Base-by-base conservation (phyloP, 2,113 vertebrate genomes). In the Cnemophilus loriae region DNA sequence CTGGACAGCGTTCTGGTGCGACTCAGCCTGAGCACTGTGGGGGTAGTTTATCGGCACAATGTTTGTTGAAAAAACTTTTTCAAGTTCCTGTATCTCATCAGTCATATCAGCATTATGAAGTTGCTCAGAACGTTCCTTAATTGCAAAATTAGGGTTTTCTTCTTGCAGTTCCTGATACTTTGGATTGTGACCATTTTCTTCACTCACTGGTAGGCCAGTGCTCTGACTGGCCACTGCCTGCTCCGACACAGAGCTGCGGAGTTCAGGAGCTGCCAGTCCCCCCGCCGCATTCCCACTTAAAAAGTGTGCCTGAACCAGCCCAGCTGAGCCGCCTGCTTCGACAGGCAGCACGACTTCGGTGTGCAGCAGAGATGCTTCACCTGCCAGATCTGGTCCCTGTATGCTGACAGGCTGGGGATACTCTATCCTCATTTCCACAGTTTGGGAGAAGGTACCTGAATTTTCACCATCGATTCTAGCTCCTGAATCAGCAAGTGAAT, bases 61-160 rank as follows among this genome's bases (percentile, higher is more conserved):
- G 3, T 97, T 92, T 18, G 91, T 17, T 55, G 95, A 93, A 69
- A 98, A 77, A 19, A 68, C 94, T 39, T 97, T 91, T 75, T 98
- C 95, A n/a, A 97, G 93, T 24, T 98, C 94, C 50, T 96, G 96
- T 74, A 97, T 88, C 65, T 97, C 92, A 9, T 92, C 95, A 35
- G 87, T 69, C 16, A 80, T 13, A 46, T 80, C 95, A 33, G 94
- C 91, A 42, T 93, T 83, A 44, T 56, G 32, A 16, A 96, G 22
- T 11, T 96, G 87, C 77, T 96, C 87, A 49, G 84, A 76, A 37
- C 35, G 18, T 52, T 60, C 95, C 88, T 81, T 46, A n/a, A 78
- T 33, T 18, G 28, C 30, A 52, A 39, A 84, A 60, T 37, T 27
- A 46, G 4, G 4, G 41, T 41, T 90, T 80, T 67, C 75, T 23